phyloP scores from a whole-genome alignment of 1,140 invertebrate species.

The Drosophila oshimai region DNA sequence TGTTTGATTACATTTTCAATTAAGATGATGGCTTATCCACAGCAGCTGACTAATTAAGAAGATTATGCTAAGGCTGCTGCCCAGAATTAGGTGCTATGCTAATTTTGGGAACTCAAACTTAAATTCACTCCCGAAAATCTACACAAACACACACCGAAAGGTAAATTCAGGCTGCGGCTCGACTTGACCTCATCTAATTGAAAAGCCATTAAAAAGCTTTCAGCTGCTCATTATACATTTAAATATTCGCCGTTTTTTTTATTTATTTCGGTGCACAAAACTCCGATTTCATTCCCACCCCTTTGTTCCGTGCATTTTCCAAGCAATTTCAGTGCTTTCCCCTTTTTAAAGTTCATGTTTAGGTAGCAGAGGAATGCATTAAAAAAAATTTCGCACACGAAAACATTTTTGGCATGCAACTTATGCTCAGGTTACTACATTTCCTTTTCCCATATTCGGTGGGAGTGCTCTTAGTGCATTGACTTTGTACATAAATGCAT shows the following conservation, averaged over 20 bases:
- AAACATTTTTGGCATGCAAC: conserved; percentile 40
- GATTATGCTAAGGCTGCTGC: conserved; percentile 9
- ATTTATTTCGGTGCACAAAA: conserved; percentile 42
- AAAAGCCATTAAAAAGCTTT: conserved; percentile 81
- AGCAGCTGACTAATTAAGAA: conserved; percentile 19
- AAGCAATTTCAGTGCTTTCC: conserved; percentile 27
- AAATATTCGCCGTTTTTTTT: conserved; percentile 75
- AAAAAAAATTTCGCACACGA: conserved; percentile 1
- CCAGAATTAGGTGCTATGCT: conserved; percentile 30
- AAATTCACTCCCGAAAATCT: not conserved
- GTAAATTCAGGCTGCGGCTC: conserved; percentile 8
- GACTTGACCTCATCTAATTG: conserved; percentile 72
- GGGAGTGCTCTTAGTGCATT: conserved; percentile 9
- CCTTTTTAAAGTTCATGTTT: conserved; percentile 45
- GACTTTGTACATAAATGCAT: conserved; percentile 40
- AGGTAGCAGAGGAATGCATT: not conserved
- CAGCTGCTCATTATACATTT: conserved; percentile 79
- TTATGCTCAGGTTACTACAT: conserved; percentile 40
- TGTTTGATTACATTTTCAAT: not conserved
- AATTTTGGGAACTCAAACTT: conserved; percentile 3
- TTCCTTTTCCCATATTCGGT: conserved; percentile 28
- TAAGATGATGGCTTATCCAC: not conserved
- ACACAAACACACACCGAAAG: not conserved
- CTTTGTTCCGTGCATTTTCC: not conserved
- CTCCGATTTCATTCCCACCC: not conserved